Evolutionary conservation across 2,888 invertebrate species (phyloP), one percentile per base, ranked within the genome.

Genomic region (Scaptomyza cyrtandrae): DNA sequence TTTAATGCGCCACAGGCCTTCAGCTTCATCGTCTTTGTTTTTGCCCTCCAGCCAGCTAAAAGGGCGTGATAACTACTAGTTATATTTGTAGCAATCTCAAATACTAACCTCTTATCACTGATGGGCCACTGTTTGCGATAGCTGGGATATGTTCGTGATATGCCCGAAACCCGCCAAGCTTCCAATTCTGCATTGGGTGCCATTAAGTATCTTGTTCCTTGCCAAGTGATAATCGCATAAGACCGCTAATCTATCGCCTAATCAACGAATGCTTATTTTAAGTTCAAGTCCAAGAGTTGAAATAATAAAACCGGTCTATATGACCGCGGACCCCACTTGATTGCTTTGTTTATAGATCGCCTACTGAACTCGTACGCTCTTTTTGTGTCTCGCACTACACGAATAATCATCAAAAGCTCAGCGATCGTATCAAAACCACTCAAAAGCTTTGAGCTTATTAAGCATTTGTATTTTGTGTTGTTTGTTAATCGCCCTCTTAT

Each of bases 1-100:
- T 78, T 95, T 93, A 19, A 97, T 93, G 74, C 97, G 93, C 97
- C 97, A 97, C 3, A 96, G 90, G 9, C 94, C 94, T 87, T 96
- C 95, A 0, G 95, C 95, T 3, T 94, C 95, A 77, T 96, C 96
- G 71, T 95, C 94, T 69, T 92, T 88, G 49, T 93, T 92, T 89
- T 95, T 95, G 2, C 94, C 95, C 50, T 93, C 92, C 31, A 96
- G 82, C 95, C 95, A 96, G 79, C 92, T 91, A 66, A 16, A 79
- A 69, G 33, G 37, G 9, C 29, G 9, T 6, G 2, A 1, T 27
- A 48, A 33, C 1, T 37, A 11, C 44, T 7, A 14, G 13, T 35
- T 50, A 4, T 24, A 6, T 1, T 11, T 5, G 7, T 16, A 16
- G 3, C 2, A 16, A 16, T 11, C 7, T 14, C n/a, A n/a, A 14